Evolutionary conservation across 2,888 invertebrate genomes (phyloP).

Genomic region (Drosophila diplacantha): DNA sequence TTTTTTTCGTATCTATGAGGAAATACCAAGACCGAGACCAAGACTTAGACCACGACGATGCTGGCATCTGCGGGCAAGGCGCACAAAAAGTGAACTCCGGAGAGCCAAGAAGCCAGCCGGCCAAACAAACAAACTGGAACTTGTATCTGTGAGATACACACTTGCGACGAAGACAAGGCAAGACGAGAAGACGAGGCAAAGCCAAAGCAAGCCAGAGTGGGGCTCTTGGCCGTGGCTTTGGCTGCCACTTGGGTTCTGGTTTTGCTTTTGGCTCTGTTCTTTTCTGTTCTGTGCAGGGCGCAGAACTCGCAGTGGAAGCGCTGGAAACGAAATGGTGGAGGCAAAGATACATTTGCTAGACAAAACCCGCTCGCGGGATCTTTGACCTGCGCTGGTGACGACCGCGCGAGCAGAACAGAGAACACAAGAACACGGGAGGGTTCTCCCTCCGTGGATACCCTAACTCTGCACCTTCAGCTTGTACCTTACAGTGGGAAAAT

Average conservation of each 20-base stretch:
- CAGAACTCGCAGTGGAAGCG: constrained; percentile 54
- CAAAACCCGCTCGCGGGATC: constrained; percentile 74
- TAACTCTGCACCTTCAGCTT: constrained; percentile 30
- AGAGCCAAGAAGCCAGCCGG: constrained; percentile 28
- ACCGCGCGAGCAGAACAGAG: constrained; percentile 49
- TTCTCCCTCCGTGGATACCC: constrained; percentile 25
- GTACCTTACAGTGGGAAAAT: constrained; percentile 12
- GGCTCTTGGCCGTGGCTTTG: constrained; percentile 47
- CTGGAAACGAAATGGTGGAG: constrained; percentile 49
- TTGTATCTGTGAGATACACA: constrained; percentile 64
- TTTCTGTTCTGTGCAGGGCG: constrained; percentile 44
- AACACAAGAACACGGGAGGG: constrained; percentile 30
- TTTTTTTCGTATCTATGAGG: constrained; percentile 35
- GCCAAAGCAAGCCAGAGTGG: constrained; percentile 16
- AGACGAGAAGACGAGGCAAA: constrained; percentile 27
- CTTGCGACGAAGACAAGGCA: constrained; percentile 29
- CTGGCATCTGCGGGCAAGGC: constrained; percentile 31
- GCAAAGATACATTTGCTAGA: constrained; percentile 62
- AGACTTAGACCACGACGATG: constrained; percentile 16
- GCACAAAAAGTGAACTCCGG: constrained; percentile 30
- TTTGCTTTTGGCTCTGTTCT: constrained; percentile 17
- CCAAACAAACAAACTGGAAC: constrained; percentile 64
- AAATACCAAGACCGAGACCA: constrained; percentile 38
- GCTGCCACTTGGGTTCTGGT: constrained; percentile 41
- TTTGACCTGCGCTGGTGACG: constrained; percentile 76